These are phyloP conservation scores for Arizona elegans DNA, from an alignment of 2,113 vertebrate genomes.

Conservation along the genomic window DNA sequence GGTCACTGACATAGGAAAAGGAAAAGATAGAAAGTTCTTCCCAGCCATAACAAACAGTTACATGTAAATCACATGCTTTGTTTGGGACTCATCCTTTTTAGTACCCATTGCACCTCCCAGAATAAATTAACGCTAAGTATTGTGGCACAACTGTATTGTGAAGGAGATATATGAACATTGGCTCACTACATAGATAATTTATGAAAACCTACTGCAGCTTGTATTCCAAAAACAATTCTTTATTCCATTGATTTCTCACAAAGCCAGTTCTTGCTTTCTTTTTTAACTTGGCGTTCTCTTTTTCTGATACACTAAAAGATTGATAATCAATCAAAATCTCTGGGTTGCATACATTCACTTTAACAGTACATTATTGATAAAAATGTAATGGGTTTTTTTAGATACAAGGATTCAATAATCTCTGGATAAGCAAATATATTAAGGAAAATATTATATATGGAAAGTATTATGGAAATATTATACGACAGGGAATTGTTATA, in stretches of 20 bases:
- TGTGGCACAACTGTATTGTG: not conserved
- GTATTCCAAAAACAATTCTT: not conserved
- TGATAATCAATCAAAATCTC: conserved; percentile 8
- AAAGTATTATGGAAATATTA: not conserved
- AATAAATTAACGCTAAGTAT: not conserved
- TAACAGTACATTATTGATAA: conserved; percentile 1
- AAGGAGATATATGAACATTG: not conserved
- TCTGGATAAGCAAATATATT: conserved; percentile 13
- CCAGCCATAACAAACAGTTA: not conserved
- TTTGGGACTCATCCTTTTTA: not conserved
- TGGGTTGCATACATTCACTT: conserved; percentile 15
- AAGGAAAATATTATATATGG: conserved; percentile 30
- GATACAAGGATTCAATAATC: conserved; percentile 26
- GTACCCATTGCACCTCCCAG: not conserved
- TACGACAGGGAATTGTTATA: conserved; percentile 33
- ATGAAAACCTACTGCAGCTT: not conserved
- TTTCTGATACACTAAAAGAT: not conserved
- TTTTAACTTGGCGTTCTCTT: not conserved
- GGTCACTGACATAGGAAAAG: not conserved
- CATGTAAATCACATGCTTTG: not conserved
- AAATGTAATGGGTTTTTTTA: conserved; percentile 17
- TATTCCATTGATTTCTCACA: not conserved
- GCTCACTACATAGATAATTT: not conserved
- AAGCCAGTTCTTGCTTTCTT: not conserved
- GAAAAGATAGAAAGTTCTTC: not conserved